These are phyloP conservation scores for Callosobruchus maculatus DNA, from an alignment of 2,888 invertebrate genomes.

Conservation along the genomic window DNA sequence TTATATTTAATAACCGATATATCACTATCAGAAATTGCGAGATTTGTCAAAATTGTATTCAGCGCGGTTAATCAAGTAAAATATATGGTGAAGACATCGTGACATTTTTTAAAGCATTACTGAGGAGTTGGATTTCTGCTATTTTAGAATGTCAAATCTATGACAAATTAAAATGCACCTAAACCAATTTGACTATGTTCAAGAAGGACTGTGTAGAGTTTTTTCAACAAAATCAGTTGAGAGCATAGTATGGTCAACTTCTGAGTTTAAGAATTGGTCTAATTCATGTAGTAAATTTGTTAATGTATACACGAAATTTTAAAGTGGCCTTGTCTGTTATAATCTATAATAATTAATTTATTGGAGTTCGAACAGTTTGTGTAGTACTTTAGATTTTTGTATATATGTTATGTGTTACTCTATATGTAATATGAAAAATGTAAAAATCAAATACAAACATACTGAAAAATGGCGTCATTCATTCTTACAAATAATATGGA, in stretches of 20 bases:
- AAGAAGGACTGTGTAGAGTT: too few species aligned
- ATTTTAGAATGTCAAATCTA: too few species aligned
- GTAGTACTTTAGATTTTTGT: slow-evolving; percentile 33
- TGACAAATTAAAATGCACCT: too few species aligned
- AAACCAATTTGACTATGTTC: too few species aligned
- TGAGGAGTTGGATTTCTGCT: too few species aligned
- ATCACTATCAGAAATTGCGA: too few species aligned
- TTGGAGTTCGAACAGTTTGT: slow-evolving; percentile 22
- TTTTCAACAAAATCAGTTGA: too few species aligned
- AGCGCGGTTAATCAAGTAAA: too few species aligned
- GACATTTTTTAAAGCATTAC: too few species aligned
- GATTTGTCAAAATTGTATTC: too few species aligned
- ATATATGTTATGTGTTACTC: slow-evolving; percentile 36
- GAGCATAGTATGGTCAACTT: slow-evolving; percentile 5
- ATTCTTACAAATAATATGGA: background rate
- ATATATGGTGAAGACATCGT: too few species aligned
- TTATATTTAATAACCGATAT: too few species aligned
- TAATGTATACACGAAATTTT: slow-evolving; percentile 18
- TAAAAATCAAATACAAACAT: background rate
- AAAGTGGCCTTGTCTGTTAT: slow-evolving; percentile 38
- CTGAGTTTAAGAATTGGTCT: slow-evolving; percentile 21
- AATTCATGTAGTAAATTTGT: slow-evolving; percentile 12
- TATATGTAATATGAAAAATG: slow-evolving; percentile 30
- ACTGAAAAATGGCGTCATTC: background rate
- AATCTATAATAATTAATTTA: slow-evolving; percentile 29